A percentile compares a stretch with the other conserved stretches of the same genome.
Conservation (phyloP, 2,888 invertebrate genomes). For the Phania funesta region DNA sequence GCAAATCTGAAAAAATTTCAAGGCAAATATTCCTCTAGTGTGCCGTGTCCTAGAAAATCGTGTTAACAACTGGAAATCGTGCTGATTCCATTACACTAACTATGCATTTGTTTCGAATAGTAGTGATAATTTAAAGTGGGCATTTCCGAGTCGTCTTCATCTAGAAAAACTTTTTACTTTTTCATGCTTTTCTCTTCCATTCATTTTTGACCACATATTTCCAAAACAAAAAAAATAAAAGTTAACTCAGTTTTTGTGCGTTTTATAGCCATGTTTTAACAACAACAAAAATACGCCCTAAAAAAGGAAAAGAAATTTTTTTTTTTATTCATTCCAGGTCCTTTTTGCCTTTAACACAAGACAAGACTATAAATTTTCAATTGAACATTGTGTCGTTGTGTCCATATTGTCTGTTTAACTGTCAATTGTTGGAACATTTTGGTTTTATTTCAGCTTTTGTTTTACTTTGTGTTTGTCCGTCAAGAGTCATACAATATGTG, state of each 20-base stretch:
- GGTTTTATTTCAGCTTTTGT: slow-evolving; percentile 17
- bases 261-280: slow-evolving; percentile 41
- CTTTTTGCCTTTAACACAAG: slow-evolving; percentile 52
- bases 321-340: slow-evolving; percentile 18
- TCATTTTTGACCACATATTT: slow-evolving; percentile 17
- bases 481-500: slow-evolving; percentile 42
- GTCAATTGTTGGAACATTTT: slow-evolving; percentile 60
- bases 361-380: slow-evolving; percentile 66
- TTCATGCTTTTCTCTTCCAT: neutral
- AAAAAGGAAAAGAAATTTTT: neutral
- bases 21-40: too few species aligned
- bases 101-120: too few species aligned
- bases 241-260: slow-evolving; percentile 30
- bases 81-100: too few species aligned
- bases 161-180: neutral
- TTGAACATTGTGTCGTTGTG: slow-evolving; percentile 60
- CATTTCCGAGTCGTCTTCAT: neutral
- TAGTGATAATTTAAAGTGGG: neutral
- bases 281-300: neutral
- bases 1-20: too few species aligned
- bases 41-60: too few species aligned
- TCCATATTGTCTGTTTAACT: slow-evolving; percentile 62
- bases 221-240: neutral
- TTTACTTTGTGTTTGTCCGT: neutral
- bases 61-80: too few species aligned